Percentiles rank a stretch among this genome's conserved stretches.
Evolutionary conservation across 2,888 invertebrate species (phyloP).

Genomic region (Trachelus iudaicus): DNA sequence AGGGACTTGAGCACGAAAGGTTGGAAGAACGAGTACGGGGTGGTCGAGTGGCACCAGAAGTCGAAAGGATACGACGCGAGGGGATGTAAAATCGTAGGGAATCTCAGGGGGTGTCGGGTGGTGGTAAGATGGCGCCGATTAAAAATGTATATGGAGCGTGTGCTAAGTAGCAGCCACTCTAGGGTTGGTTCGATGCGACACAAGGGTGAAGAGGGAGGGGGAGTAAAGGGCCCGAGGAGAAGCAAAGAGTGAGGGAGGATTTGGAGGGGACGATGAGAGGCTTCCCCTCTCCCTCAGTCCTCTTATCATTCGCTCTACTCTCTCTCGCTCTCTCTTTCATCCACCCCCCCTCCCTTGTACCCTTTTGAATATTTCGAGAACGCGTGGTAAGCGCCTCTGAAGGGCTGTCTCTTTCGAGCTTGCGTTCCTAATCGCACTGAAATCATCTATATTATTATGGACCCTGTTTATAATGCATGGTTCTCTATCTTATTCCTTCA

Average conservation of each 20-base stretch:
- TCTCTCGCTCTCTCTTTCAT: too few relatives aligned
- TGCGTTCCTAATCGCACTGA: conserved; percentile 53
- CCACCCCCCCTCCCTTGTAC: conserved; percentile 1
- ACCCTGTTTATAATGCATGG: conserved; percentile 29
- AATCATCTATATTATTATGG: conserved; percentile 55
- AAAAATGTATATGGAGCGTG: conserved; percentile 51
- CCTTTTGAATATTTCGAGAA: conserved; percentile 45
- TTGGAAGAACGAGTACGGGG: too few relatives aligned
- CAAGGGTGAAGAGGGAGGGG: conserved; percentile 3
- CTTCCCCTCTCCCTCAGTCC: too few relatives aligned
- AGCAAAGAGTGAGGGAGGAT: conserved; percentile 25
- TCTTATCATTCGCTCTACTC: too few relatives aligned
- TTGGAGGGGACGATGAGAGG: too few relatives aligned
- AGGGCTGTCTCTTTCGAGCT: conserved; percentile 49
- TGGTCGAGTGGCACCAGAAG: too few relatives aligned
- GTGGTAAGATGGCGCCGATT: conserved; percentile 38
- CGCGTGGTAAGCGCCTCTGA: conserved; percentile 57
- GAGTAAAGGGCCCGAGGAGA: conserved; percentile 24
- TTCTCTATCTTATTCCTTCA: too few relatives aligned
- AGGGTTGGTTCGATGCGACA: conserved; percentile 39
- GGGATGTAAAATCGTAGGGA: neutral
- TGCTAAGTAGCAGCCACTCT: conserved; percentile 46
- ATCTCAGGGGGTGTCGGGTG: neutral
- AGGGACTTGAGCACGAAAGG: neutral
- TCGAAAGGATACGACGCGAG: too few relatives aligned